Base-by-base conservation (phyloP, 2,797 vertebrate species). In the Brachyalestes nurse region DNA sequence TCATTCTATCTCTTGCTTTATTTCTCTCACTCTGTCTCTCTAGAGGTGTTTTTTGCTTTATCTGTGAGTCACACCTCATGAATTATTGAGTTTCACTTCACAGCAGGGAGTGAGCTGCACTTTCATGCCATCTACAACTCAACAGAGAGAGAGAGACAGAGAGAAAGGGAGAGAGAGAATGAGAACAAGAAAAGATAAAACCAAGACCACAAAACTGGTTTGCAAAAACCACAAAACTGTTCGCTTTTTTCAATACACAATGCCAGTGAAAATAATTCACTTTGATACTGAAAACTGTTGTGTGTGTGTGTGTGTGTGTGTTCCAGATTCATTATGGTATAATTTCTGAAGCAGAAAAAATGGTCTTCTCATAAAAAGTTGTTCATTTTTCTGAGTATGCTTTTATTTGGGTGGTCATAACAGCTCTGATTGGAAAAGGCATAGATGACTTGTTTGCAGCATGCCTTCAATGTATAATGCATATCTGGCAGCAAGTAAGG, bases 61-160 rank as follows among this genome's bases (percentile, higher is more conserved):
- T 67, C 38, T 71, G 21, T 28, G n/a, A 77, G n/a, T n/a, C 60
- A 72, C 61, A 77, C 55, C 38, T 77, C 34, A 77, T 62, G 38
- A 64, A 77, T 66, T 66, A 60, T 77, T 77, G 61, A 55, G 21
- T 10, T 58, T 28, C 10, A 9, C 51, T 49, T 14, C 69, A 77
- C 74, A 81, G 21, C 70, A 53, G 25, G 70, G 25, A 53, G 51
- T 8, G 8, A 21, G n/a, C 65, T 45, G 65, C 65, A 45, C 65
- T 72, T 72, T 72, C 17, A 65, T 72, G 38, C 49, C 70, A 57
- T 17, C 47, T 72, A 72, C 70, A 53, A 72, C 25, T 55, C 70
- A 57, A 38, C n/a, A 23, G 51, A 72, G 49, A 53, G 25, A 71
- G 21, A 19, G 69, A 25, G 16, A 65, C 0, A 38, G 62, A 65